Evolutionary conservation across 2,888 invertebrate genomes (phyloP).

Genomic region (Macrosiphum euphorbiae): DNA sequence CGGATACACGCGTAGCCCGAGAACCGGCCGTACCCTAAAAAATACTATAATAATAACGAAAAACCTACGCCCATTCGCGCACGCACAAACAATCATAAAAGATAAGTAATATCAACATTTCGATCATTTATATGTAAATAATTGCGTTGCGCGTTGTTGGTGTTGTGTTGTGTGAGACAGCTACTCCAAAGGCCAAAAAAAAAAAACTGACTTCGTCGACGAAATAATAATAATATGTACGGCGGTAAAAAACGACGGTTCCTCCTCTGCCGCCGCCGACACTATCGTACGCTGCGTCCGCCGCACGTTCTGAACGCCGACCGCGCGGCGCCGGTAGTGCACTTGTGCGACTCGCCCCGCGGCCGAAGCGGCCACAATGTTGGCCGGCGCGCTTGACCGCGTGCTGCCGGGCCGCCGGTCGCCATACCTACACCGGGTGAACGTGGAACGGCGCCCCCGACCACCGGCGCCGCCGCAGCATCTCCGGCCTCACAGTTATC

Average conservation of each 20-base stretch:
- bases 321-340: not conserved
- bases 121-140: not conserved
- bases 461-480: not conserved
- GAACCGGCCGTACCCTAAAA: constrained; percentile 38
- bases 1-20: not conserved
- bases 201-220: not conserved
- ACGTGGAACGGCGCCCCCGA: constrained; percentile 46
- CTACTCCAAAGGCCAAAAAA: not conserved
- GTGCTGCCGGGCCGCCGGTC: constrained; percentile 58
- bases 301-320: not conserved
- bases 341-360: not conserved
- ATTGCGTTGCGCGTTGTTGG: not conserved
- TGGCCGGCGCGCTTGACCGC: constrained; percentile 55
- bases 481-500: constrained; percentile 55
- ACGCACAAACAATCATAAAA: not conserved
- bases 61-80: constrained; percentile 34
- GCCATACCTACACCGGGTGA: constrained; percentile 57
- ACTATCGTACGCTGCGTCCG: not conserved
- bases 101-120: not conserved
- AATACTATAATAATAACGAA: constrained; percentile 9
- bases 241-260: not conserved
- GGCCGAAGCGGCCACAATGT: constrained; percentile 25
- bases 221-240: constrained; percentile 43
- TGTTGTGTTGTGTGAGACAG: not conserved
- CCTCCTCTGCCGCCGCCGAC: not conserved